Evolutionary conservation across 2,888 invertebrate species (phyloP).

Genomic region (Trichacis sp.): DNA sequence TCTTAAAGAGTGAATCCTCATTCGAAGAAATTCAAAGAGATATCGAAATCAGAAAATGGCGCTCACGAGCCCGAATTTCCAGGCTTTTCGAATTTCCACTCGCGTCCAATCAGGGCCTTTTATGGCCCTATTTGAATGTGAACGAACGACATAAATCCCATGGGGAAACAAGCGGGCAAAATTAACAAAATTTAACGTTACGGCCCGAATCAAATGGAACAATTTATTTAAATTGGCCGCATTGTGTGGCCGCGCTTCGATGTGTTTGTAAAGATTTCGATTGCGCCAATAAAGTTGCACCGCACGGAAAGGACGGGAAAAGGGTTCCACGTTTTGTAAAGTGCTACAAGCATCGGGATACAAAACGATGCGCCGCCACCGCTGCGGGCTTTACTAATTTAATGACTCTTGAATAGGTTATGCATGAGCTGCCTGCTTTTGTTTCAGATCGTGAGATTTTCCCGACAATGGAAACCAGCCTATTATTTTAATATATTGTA

Average conservation of each 20-base stretch:
- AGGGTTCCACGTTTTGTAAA: not conserved
- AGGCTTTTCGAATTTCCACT: not conserved
- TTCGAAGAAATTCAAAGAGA: too few relatives aligned
- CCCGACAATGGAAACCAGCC: not conserved
- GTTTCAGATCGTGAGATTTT: conserved; percentile 4
- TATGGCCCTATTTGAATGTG: not conserved
- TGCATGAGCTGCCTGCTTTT: conserved; percentile 46
- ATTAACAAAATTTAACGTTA: conserved; percentile 5
- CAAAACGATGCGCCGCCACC: conserved; percentile 41
- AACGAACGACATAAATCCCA: not conserved
- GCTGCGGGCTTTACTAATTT: conserved; percentile 60
- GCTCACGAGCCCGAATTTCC: too few relatives aligned
- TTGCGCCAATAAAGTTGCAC: not conserved
- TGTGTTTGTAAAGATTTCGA: conserved; percentile 1
- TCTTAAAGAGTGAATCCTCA: too few relatives aligned
- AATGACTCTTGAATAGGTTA: conserved; percentile 61
- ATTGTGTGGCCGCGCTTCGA: not conserved
- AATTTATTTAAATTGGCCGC: conserved; percentile 3
- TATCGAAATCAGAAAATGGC: too few relatives aligned
- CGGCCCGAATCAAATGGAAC: not conserved
- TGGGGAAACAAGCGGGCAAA: conserved; percentile 1
- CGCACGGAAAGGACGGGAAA: not conserved
- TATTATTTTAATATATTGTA: too few relatives aligned
- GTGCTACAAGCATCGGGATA: not conserved
- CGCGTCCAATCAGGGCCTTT: not conserved